Base-by-base conservation (phyloP, 2,113 vertebrate species). In the Micronycteris hirsuta region DNA sequence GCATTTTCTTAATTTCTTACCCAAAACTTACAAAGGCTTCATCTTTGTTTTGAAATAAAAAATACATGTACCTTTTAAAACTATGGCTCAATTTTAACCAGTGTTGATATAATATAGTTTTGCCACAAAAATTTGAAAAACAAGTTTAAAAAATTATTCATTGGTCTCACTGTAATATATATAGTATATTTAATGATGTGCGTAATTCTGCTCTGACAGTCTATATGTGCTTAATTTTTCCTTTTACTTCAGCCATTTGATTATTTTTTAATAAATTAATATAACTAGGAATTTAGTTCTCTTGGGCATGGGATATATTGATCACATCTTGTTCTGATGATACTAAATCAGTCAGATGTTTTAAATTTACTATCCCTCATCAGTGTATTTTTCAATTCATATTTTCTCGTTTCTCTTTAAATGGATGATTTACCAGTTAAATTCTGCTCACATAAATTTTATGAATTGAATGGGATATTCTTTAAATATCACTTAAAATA, bases 341-440 rank as follows among this genome's bases (percentile, higher is more conserved):
- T 80, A 68, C 56, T 36, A 94, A 85, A 82, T 83, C 28, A 65
- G 15, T 85, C 28, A 78, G 4, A 33, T 89, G 31, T 86, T 96
- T 94, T 85, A 89, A 78, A 83, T 88, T 67, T 94, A 28, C 26
- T 96, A 1, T 84, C 86, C 24, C 28, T 93, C 13, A 95, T 93
- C 58, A 76, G 0, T 82, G 3, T 93, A 81, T 92, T 93, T 93
- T 86, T 81, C 13, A 73, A 77, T 65, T 85, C 33, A 54, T 84
- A 14, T 77, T 89, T 90, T 82, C 45, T 91, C 61, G 12, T 36
- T 93, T 82, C n/a, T 73, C 92, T 94, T 91, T 19, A 89, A 86
- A 47, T 83, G 52, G 43, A 65, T 43, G 28, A 49, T 56, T 94
- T 89, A 74, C 54, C 58, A 36, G 17, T 93, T 89, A 87, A 77